Conservation (phyloP, 2,797 vertebrate genomes). For the Leptoclinus maculatus region DNA sequence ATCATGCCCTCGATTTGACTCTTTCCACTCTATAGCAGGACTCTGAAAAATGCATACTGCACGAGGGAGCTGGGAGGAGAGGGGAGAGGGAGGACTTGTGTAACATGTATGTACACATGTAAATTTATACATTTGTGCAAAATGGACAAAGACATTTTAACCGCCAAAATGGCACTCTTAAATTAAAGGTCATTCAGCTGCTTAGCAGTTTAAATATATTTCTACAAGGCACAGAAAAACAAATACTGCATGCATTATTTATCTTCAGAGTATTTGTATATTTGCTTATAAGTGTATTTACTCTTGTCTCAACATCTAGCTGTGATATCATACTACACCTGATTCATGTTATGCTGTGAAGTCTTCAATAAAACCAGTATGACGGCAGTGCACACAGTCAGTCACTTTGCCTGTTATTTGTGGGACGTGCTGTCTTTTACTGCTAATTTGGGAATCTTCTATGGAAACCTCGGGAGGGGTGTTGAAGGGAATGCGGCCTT, state of each 20-base stretch:
- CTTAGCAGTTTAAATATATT: not conserved
- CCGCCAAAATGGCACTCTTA: not conserved
- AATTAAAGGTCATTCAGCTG: not conserved
- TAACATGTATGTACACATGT: not conserved
- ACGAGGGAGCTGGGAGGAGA: slow-evolving; percentile 16
- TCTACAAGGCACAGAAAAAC: slow-evolving; percentile 6
- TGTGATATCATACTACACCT: slow-evolving; percentile 22
- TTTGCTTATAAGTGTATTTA: slow-evolving; percentile 32
- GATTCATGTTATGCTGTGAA: slow-evolving; percentile 22
- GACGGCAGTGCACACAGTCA: slow-evolving; percentile 37
- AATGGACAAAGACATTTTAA: not conserved
- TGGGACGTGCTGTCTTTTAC: slow-evolving; percentile 54
- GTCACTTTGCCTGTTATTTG: slow-evolving; percentile 60
- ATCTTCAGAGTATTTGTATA: slow-evolving; percentile 11
- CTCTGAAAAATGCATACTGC: slow-evolving; percentile 26
- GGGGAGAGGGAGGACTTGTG: not conserved
- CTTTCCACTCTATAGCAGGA: slow-evolving; percentile 35
- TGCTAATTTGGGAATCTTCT: slow-evolving; percentile 60
- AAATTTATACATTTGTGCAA: slow-evolving; percentile 2
- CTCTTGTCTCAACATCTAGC: slow-evolving; percentile 25
- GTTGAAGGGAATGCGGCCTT: slow-evolving; percentile 54
- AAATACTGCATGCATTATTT: not conserved
- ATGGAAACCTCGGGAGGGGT: slow-evolving; percentile 52
- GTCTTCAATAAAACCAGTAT: slow-evolving; percentile 50
- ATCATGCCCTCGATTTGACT: slow-evolving; percentile 50